Evolutionary conservation across 2,113 vertebrate species (phyloP).

Genomic region (Syrmaticus mikado): DNA sequence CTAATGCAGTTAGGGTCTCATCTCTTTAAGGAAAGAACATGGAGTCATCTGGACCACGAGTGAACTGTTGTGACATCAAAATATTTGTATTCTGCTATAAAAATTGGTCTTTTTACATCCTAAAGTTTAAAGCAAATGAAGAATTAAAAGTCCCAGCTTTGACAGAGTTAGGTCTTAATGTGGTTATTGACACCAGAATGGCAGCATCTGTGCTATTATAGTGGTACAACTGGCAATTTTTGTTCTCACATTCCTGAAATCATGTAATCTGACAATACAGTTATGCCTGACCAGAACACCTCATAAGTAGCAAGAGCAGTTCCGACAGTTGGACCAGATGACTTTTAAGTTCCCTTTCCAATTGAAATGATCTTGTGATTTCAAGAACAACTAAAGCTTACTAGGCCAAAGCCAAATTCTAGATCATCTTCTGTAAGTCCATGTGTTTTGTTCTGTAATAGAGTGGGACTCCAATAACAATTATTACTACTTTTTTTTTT

Average conservation of each 20-base stretch:
- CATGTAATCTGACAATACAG: neutral
- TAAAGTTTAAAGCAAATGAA: neutral
- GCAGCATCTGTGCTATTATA: neutral
- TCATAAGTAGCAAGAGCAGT: neutral
- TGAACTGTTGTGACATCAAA: neutral
- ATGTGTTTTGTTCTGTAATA: neutral
- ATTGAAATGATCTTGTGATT: too few relatives aligned
- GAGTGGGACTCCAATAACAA: accelerated
- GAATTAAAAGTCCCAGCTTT: neutral
- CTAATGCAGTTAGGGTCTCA: too few relatives aligned
- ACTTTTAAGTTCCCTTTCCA: too few relatives aligned
- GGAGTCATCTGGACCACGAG: neutral
- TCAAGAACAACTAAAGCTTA: neutral
- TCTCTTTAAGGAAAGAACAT: neutral
- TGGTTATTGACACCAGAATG: neutral
- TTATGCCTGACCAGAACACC: neutral
- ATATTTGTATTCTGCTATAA: neutral
- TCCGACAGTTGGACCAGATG: neutral
- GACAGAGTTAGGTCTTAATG: neutral
- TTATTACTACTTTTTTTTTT: neutral
- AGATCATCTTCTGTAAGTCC: neutral
- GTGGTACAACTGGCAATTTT: neutral
- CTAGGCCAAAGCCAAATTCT: neutral
- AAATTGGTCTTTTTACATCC: neutral
- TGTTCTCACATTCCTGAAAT: neutral